These are phyloP conservation scores for Eulacestoma nigropectus DNA, from an alignment of 2,113 vertebrate species.

Conservation along the genomic window DNA sequence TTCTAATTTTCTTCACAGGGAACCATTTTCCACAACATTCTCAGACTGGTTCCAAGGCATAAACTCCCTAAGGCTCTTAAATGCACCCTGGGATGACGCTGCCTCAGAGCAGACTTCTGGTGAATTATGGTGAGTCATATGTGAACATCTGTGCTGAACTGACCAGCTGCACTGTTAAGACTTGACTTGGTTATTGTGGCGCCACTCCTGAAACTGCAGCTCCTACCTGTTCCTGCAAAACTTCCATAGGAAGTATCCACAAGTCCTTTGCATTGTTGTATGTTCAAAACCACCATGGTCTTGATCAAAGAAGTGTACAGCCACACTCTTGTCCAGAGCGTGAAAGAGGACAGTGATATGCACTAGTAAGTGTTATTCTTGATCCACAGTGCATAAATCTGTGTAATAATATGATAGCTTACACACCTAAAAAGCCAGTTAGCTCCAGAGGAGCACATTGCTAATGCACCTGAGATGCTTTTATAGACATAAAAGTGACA, in stretches of 20 bases:
- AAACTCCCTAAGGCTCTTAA: background rate
- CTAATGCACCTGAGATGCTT: background rate
- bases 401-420: background rate
- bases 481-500: background rate
- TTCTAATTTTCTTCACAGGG: background rate
- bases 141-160: background rate
- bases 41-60: background rate
- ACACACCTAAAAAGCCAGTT: background rate
- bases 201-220: background rate
- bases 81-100: rapidly evolving
- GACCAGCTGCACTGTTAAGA: background rate
- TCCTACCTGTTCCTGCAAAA: background rate
- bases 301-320: background rate
- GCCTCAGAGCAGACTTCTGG: background rate
- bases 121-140: background rate
- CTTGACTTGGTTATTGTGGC: background rate
- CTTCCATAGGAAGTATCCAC: background rate
- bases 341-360: background rate
- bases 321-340: background rate
- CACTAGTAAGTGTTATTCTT: background rate
- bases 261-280: background rate
- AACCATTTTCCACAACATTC: background rate
- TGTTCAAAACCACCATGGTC: background rate
- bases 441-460: background rate
- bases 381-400: background rate